These are phyloP conservation scores for Orientallactaga bullata DNA, from an alignment of 2,113 vertebrate species.

Conservation along the genomic window DNA sequence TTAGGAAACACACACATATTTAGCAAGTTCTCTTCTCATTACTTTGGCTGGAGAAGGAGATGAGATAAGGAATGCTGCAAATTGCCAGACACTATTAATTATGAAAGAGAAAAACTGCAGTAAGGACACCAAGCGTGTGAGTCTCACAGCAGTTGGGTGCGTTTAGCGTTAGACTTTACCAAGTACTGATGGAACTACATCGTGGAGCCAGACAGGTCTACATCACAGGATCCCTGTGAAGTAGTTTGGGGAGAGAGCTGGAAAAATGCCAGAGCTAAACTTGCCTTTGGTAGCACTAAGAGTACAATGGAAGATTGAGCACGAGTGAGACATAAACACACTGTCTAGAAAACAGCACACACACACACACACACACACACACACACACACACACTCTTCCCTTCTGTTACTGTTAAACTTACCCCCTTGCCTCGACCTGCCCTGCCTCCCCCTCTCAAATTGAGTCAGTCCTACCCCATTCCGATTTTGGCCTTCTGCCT, in stretches of 20 bases:
- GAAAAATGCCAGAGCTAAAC: neutral
- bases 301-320: conserved; percentile 6
- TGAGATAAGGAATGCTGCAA: conserved; percentile 12
- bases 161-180: neutral
- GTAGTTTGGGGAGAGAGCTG: neutral
- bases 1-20: neutral
- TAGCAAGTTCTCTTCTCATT: conserved; percentile 20
- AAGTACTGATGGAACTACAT: neutral
- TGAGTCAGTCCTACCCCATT: neutral
- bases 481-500: conserved; percentile 55
- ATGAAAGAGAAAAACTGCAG: neutral
- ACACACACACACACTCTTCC: conserved; percentile 22
- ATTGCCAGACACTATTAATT: neutral
- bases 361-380: too few species aligned
- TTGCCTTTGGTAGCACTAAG: conserved; percentile 11
- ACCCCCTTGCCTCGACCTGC: conserved; percentile 52
- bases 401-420: neutral
- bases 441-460: neutral
- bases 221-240: neutral
- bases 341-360: conserved; percentile 66
- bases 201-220: neutral
- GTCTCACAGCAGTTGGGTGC: neutral
- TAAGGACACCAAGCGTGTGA: neutral
- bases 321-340: conserved; percentile 20
- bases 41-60: neutral